Base-by-base conservation (phyloP, 2,113 vertebrate genomes). In the Paratilapia polleni region DNA sequence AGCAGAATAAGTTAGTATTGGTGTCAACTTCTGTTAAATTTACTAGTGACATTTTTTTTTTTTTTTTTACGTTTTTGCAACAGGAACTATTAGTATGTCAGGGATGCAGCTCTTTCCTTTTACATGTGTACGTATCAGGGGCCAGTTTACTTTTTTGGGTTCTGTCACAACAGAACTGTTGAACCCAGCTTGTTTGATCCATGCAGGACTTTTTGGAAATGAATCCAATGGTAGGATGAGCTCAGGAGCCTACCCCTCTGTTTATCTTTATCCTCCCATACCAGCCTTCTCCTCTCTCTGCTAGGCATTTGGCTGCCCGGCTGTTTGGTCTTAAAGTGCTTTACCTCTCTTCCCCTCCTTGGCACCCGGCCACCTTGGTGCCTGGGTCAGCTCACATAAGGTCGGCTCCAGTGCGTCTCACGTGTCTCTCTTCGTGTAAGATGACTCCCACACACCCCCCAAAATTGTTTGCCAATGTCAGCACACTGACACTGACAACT, bases 401-500 rank as follows among this genome's bases (percentile, higher is more conserved):
- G 83, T 77, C 8, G 28, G 38, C 85, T 91, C 86, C 82, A 20
- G 89, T 75, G 4, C 81, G 64, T 88, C 87, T 91, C 78, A 89
- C 73, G 28, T 64, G 81, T 85, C 82, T 87, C 26, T 24, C 83
- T 8, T 4, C 28, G 52, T 87, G 89, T 92, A 94, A 95, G 89
- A 88, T 41, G 73, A 94, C 84, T 76, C 75, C 52, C 63, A 57
- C 56, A 92, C 80, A 57, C 73, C 66, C 80, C 57, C 75, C 31
- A 22, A 70, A 84, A 80, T 62, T 22, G 64, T 89, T 80, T 78
- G 47, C 86, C 74, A 89, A 47, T 76, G 84, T 89, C 89, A 85
- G 88, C 68, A 83, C 77, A 66, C 4, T 84, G 92, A 91, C 87
- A 77, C 66, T 56, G 86, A 89, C 93, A 95, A 92, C 94, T 94